Evolutionary conservation across 2,113 vertebrate genomes (phyloP).

Genomic region (Telmatochromis sp.): DNA sequence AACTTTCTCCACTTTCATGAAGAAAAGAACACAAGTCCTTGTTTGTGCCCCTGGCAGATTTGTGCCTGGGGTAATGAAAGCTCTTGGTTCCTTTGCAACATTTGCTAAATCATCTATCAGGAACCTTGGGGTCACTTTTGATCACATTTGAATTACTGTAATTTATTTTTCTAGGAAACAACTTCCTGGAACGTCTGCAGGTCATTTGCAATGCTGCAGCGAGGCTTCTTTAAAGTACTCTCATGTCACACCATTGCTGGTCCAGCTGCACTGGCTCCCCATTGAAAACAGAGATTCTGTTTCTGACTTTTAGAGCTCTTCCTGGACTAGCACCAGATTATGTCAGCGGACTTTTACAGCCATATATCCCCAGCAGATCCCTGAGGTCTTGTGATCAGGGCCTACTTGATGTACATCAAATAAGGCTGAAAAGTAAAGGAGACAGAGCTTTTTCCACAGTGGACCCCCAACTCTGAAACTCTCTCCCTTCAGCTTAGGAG

Average conservation of each 20-base stretch:
- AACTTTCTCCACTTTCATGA: neutral
- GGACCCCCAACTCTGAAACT: neutral
- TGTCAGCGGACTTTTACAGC: neutral
- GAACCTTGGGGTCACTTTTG: neutral
- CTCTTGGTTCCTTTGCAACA: neutral
- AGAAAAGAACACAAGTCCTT: neutral
- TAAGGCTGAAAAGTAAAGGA: neutral
- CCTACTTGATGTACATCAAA: neutral
- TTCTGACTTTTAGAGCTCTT: neutral
- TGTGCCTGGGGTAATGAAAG: neutral
- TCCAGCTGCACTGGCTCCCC: neutral
- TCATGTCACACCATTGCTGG: fast-evolving
- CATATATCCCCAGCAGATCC: neutral
- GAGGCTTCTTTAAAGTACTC: neutral
- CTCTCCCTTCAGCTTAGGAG: fast-evolving
- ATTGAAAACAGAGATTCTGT: neutral
- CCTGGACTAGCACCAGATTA: neutral
- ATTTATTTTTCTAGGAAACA: neutral
- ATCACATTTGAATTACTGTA: neutral
- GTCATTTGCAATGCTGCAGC: neutral
- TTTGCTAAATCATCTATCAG: neutral
- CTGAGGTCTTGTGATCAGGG: neutral
- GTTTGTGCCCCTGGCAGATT: neutral
- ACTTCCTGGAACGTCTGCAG: neutral
- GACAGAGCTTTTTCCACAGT: neutral